A percentile compares a stretch with the other conserved stretches of the same genome.
These are phyloP conservation scores for Gymnarchus niloticus DNA, from an alignment of 2,113 vertebrate species.

Conservation along the genomic window DNA sequence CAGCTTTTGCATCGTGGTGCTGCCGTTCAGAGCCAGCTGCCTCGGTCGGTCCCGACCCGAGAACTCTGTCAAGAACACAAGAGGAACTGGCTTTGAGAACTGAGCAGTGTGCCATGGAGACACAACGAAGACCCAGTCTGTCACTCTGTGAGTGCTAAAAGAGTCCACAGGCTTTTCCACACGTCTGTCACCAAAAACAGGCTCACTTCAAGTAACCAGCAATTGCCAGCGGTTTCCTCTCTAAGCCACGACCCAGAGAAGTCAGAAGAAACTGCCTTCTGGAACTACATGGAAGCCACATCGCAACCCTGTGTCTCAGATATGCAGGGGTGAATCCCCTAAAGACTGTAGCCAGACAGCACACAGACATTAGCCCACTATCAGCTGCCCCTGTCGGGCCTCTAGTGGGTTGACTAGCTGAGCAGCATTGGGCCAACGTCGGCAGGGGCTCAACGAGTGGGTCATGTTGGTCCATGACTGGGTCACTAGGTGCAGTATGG, in stretches of 20 bases:
- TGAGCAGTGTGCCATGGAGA: not conserved
- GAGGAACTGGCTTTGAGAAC: not conserved
- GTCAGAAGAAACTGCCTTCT: not conserved
- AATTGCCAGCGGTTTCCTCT: not conserved
- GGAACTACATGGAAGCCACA: not conserved
- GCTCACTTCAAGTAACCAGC: not conserved
- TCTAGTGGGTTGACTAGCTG: too few species aligned
- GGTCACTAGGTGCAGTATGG: too few species aligned
- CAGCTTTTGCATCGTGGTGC: constrained; percentile 60
- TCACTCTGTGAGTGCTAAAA: not conserved
- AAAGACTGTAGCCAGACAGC: too few species aligned
- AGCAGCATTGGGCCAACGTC: too few species aligned
- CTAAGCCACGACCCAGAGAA: not conserved
- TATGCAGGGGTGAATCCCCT: too few species aligned
- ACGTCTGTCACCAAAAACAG: not conserved
- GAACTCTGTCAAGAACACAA: constrained; percentile 60
- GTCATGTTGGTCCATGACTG: too few species aligned
- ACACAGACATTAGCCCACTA: too few species aligned
- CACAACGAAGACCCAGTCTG: not conserved
- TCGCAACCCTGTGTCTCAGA: not conserved
- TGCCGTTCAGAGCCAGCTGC: constrained; percentile 70
- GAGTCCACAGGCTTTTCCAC: not conserved
- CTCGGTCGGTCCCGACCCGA: constrained; percentile 66
- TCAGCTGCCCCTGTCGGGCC: too few species aligned
- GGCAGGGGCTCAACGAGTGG: too few species aligned